Base-by-base conservation (phyloP, 2,888 invertebrate species). In the Epistrophe grossulariae region DNA sequence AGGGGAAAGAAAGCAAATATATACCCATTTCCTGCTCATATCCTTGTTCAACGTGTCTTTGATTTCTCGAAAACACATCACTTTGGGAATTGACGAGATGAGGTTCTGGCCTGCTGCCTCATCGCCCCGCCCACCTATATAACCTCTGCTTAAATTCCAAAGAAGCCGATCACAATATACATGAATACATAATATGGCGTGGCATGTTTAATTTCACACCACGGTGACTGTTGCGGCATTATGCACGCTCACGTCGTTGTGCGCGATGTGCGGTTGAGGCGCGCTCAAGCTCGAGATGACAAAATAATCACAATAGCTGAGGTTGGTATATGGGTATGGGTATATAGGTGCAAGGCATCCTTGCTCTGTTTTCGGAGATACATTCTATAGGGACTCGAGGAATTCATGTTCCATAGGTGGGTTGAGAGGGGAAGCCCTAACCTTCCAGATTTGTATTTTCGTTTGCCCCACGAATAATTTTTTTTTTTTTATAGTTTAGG, bases 191-290 rank as follows among this genome's bases (percentile, higher is more conserved):
- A 87, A 87, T 87, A 87, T 79, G 83, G 82, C 83, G 87, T 87
- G 79, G 87, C 87, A 87, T 87, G 87, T 87, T 87, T 87, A 87
- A 87, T 87, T 87, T 87, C 87, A 87, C 87, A 87, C 87, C 83
- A 87, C 87, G 79, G 71, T 87, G 87, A 82, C 83, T 83, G 87
- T 83, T 87, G 87, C 79, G 87, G 83, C 79, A 83, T 87, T 87
- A 83, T 87, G 87, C 87, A 87, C 87, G 83, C 60, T 87, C 83
- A 87, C 87, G 83, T 38, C 38, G 24, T 24, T 24, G 24, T 24
- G 35, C 15, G 40, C 82, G 77, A 74, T 85, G 64, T 83, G 87
- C 82, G 83, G 82, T 79, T 79, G 60, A 68, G 83, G 64, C 68
- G 85, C 74, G 64, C 72, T 71, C 79, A 62, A 79, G 64, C 79